Evolutionary conservation across 2,888 invertebrate species (phyloP), one percentile per base, ranked within the genome.

Genomic region (Pogonocherus hispidulus): DNA sequence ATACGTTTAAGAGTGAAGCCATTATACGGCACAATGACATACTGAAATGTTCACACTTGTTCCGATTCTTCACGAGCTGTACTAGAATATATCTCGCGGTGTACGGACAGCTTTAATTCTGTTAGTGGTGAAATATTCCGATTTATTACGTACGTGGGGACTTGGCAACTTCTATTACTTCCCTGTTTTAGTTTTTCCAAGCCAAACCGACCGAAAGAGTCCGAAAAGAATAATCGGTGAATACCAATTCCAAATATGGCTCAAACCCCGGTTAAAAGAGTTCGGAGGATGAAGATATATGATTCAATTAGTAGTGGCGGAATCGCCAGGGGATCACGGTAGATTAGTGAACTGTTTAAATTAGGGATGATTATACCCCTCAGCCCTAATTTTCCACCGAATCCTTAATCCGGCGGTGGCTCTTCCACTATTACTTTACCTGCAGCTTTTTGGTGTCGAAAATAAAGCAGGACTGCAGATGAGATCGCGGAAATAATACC

Each of bases 281-380:
- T 59, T 59, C 32, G 41, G 32, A 47, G 47, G 47, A 59, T 59
- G 59, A 47, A 41, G 47, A 59, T 59, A 59, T 59, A 59, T 59
- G 46, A 47, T 59, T 59, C 59, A 59, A 59, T 59, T 59, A 59
- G 59, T 47, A 47, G 35, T 59, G 59, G 47, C 19, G 16, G 19
- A 47, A 35, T 47, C 32, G 27, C 1, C 19, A 32, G n/a, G 19
- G 59, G 59, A 59, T 59, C 59, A 47, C 20, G 59, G 47, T 59
- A 19, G 47, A 59, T 59, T 59, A 59, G 59, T 59, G 59, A 59
- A 59, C 59, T 59, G 59, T 59, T 59, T 47, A 59, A 59, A 59
- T 59, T 59, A 47, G 59, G 59, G 59, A 49, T 35, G 47, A 59
- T 59, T 47, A 47, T 47, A 11, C 47, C 59, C 19, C 32, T 22